Evolutionary conservation across 37 sponge, comb jelly and placozoan genomes (phyloP).

Genomic region (Spongilla lacustris): DNA sequence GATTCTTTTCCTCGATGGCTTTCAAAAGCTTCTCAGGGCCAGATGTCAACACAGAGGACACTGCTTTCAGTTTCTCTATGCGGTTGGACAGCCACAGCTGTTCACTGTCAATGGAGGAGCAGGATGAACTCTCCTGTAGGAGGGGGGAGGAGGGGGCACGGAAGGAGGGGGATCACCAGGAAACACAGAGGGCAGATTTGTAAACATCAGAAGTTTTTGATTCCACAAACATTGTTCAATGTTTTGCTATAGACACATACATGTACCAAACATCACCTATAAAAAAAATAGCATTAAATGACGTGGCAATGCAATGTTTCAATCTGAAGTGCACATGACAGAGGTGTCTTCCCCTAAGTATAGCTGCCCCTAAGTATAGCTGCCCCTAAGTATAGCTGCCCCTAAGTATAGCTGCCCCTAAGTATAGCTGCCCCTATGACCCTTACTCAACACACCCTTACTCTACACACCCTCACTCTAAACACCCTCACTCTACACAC

Average conservation of each 20-base stretch:
- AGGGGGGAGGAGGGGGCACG: not conserved
- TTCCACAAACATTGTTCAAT: no score
- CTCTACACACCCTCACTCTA: no score
- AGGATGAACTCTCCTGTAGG: constrained; percentile 51
- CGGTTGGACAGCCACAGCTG: constrained; percentile 27
- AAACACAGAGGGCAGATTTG: not conserved
- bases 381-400: not conserved
- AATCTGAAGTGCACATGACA: no score
- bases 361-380: not conserved
- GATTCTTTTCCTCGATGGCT: constrained; percentile 48
- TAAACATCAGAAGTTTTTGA: no score
- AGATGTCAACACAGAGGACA: constrained; percentile 37
- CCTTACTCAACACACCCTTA: no score
- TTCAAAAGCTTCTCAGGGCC: constrained; percentile 56
- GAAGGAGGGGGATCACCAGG: not conserved
- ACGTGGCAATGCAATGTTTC: no score
- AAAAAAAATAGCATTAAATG: no score
- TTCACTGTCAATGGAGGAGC: constrained; percentile 43
- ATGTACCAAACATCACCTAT: no score
- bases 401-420: not conserved
- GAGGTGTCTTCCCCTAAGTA: no score
- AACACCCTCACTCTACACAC: no score
- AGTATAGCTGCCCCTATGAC: not conserved
- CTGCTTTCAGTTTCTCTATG: constrained; percentile 17
- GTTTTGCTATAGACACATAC: no score